Evolutionary conservation across 1,140 invertebrate species (phyloP).

Genomic region (Carposina sasakii): DNA sequence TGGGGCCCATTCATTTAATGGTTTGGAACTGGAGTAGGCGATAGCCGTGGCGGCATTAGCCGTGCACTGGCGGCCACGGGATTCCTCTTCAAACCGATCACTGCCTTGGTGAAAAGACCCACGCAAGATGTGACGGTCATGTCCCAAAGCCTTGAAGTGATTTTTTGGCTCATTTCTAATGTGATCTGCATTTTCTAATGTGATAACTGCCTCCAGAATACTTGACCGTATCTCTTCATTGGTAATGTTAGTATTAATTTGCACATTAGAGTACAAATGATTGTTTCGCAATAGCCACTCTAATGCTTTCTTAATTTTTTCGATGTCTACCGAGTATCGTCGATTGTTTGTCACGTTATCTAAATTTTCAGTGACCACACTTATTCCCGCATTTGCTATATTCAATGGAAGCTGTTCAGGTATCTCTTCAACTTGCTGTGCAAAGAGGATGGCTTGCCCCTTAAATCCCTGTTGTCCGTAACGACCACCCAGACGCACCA

Average conservation of each 20-base stretch:
- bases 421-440: slow-evolving; percentile 9
- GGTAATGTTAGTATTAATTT: slow-evolving; percentile 6
- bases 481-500: slow-evolving; percentile 8
- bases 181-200: slow-evolving; percentile 6
- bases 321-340: slow-evolving; percentile 1
- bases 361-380: neutral
- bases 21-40: slow-evolving; percentile 6
- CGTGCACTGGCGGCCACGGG: slow-evolving; percentile 3
- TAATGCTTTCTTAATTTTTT: slow-evolving; percentile 2
- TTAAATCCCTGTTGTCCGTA: slow-evolving; percentile 11
- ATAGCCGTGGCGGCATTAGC: slow-evolving; percentile 4
- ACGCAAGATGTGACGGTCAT: slow-evolving; percentile 7
- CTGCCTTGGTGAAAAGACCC: slow-evolving; percentile 8
- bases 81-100: neutral
- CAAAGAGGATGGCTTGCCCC: slow-evolving; percentile 5
- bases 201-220: slow-evolving; percentile 4
- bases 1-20: neutral
- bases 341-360: slow-evolving; percentile 4
- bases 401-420: slow-evolving; percentile 5
- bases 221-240: slow-evolving; percentile 12
- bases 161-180: slow-evolving; percentile 4
- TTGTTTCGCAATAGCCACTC: slow-evolving; percentile 3
- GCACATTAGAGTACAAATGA: slow-evolving; percentile 8
- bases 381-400: neutral
- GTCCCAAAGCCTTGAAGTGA: slow-evolving; percentile 4